Evolutionary conservation across 2,888 invertebrate genomes (phyloP).

Genomic region (Acleris laterana): DNA sequence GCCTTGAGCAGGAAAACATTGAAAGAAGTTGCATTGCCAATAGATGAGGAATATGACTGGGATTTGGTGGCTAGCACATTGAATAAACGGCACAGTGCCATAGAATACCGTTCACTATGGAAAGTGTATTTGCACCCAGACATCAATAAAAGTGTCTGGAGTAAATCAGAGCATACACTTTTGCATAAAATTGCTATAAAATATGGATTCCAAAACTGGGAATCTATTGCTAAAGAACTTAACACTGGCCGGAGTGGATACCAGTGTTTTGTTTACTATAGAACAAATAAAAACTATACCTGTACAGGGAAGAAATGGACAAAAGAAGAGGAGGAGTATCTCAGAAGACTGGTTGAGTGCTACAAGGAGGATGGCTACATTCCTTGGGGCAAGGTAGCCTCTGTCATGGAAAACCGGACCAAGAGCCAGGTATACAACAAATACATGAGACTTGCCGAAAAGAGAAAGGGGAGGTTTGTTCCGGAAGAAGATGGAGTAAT

Average conservation of each 20-base stretch:
- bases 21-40: slow-evolving; percentile 59
- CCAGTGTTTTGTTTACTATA: slow-evolving; percentile 88
- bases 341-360: slow-evolving; percentile 86
- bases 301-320: slow-evolving; percentile 84
- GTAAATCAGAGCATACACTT: slow-evolving; percentile 54
- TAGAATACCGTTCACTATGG: slow-evolving; percentile 89
- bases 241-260: slow-evolving; percentile 86
- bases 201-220: slow-evolving; percentile 86
- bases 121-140: slow-evolving; percentile 87
- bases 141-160: slow-evolving; percentile 82
- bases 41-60: slow-evolving; percentile 85
- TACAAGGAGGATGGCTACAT: slow-evolving; percentile 87
- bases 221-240: slow-evolving; percentile 83
- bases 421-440: slow-evolving; percentile 88
- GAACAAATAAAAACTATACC: slow-evolving; percentile 72
- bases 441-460: slow-evolving; percentile 65
- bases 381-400: slow-evolving; percentile 89
- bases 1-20: slow-evolving; percentile 47
- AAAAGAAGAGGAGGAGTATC: slow-evolving; percentile 86
- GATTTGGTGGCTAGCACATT: slow-evolving; percentile 74
- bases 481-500: slow-evolving; percentile 87
- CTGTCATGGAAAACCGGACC: slow-evolving; percentile 85
- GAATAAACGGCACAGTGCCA: slow-evolving; percentile 83
- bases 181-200: slow-evolving; percentile 57
- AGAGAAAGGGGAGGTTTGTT: slow-evolving; percentile 86